These are phyloP conservation scores for Remorina albescens DNA, from an alignment of 2,797 vertebrate species.

Conservation along the genomic window DNA sequence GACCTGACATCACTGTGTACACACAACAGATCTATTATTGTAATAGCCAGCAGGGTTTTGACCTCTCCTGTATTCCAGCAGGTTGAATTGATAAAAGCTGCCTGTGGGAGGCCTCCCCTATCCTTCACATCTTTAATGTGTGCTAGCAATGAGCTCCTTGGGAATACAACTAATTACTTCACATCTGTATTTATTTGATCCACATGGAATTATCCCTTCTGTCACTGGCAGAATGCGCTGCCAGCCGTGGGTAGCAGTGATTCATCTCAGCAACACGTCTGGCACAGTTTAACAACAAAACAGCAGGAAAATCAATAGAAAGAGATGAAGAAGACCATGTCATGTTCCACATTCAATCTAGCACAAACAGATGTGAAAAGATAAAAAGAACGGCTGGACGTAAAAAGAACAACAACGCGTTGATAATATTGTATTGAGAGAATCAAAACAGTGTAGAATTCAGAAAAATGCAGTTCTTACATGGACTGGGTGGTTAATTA, in stretches of 20 bases:
- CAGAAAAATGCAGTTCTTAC: slow-evolving; percentile 61
- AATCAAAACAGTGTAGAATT: slow-evolving; percentile 46
- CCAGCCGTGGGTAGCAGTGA: slow-evolving; percentile 93
- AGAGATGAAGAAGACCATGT: slow-evolving; percentile 84
- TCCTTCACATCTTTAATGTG: slow-evolving; percentile 97
- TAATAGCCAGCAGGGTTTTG: slow-evolving; percentile 94
- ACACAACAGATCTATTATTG: slow-evolving; percentile 92
- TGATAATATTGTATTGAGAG: slow-evolving; percentile 38
- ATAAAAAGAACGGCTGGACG: slow-evolving; percentile 42
- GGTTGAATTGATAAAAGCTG: slow-evolving; percentile 99
- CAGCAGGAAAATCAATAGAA: slow-evolving; percentile 92
- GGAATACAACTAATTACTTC: slow-evolving; percentile 99
- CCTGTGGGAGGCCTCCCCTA: slow-evolving; percentile 92
- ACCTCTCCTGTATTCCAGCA: slow-evolving; percentile 96
- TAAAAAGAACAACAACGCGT: slow-evolving; percentile 50
- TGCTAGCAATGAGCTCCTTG: slow-evolving; percentile 94
- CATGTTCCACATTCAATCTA: slow-evolving; percentile 68
- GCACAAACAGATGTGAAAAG: slow-evolving; percentile 52
- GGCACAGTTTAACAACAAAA: slow-evolving; percentile 91
- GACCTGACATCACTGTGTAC: slow-evolving; percentile 84
- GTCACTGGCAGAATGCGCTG: slow-evolving; percentile 95
- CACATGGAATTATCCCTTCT: slow-evolving; percentile 98
- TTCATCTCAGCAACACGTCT: slow-evolving; percentile 96
- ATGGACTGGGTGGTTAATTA: slow-evolving; percentile 56
- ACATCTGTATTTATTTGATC: slow-evolving; percentile 99